These are phyloP conservation scores for Pseudomugil tenellus DNA, from an alignment of 2,797 vertebrate species.

Conservation along the genomic window DNA sequence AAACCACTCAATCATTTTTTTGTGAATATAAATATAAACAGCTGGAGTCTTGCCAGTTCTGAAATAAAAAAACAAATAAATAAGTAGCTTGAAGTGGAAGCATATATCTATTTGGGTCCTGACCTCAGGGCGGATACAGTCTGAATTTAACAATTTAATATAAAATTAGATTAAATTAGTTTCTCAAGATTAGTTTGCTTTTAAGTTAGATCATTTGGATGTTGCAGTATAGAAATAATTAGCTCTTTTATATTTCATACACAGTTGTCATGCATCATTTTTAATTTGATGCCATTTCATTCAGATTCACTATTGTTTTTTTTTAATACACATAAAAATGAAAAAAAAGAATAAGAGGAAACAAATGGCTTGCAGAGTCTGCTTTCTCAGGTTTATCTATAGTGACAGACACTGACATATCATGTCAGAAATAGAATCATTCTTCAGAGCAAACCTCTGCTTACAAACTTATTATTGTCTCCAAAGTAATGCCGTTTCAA, in stretches of 20 bases:
- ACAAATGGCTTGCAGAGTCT: slow-evolving; percentile 16
- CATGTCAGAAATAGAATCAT: slow-evolving; percentile 29
- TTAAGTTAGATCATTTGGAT: background rate
- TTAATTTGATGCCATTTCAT: slow-evolving; percentile 1
- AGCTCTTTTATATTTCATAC: background rate
- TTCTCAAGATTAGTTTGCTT: slow-evolving; percentile 8
- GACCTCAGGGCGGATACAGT: slow-evolving; percentile 22
- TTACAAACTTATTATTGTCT: slow-evolving; percentile 47
- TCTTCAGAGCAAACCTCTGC: slow-evolving; percentile 43
- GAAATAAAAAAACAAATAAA: background rate
- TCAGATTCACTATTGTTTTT: slow-evolving; percentile 1
- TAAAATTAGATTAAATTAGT: slow-evolving; percentile 4
- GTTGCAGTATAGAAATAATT: background rate
- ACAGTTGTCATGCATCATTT: background rate
- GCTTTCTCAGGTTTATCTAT: slow-evolving; percentile 17
- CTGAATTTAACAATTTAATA: slow-evolving; percentile 2
- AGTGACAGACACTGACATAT: slow-evolving; percentile 48
- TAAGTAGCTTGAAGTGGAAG: background rate
- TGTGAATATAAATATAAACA: background rate
- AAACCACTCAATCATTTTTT: background rate
- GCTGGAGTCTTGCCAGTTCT: background rate
- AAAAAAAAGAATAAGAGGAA: background rate
- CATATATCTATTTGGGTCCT: slow-evolving; percentile 31
- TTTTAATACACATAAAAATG: background rate
- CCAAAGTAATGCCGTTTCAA: slow-evolving; percentile 35